phyloP scores from a whole-genome alignment of 2,113 vertebrate species.

The Ophthalmolycus amberensis region DNA sequence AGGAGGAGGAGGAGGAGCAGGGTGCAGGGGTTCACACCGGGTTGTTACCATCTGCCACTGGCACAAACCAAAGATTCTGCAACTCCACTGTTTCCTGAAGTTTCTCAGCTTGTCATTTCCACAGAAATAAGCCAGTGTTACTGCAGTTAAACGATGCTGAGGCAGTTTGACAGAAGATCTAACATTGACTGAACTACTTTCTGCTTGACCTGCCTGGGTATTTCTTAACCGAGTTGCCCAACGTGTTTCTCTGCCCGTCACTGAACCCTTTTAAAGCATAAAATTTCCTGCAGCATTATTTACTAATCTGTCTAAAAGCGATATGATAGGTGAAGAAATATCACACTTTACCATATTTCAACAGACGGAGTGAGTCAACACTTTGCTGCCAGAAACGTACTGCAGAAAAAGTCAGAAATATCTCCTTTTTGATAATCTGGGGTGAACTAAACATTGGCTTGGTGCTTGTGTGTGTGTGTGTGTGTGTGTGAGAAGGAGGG shows the following conservation, averaged over 20 bases:
- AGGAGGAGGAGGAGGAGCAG: not conserved
- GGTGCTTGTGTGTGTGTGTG: slow-evolving; percentile 1
- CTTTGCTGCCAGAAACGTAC: not conserved
- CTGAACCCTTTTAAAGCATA: not conserved
- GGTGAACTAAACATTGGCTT: not conserved
- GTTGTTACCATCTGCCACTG: not conserved
- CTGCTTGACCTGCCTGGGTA: not conserved
- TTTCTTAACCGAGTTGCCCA: not conserved
- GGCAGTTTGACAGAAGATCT: not conserved
- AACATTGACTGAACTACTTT: not conserved
- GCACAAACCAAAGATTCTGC: not conserved
- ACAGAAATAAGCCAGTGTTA: not conserved
- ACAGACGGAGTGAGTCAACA: slow-evolving; percentile 10
- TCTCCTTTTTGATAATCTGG: no score
- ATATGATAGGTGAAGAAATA: not conserved
- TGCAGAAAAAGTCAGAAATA: not conserved
- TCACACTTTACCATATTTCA: not conserved
- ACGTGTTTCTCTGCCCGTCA: not conserved
- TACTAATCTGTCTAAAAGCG: not conserved
- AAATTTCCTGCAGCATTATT: not conserved
- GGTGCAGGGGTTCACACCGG: not conserved
- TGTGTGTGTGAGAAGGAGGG: not conserved
- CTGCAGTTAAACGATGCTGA: not conserved
- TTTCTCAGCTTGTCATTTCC: not conserved
- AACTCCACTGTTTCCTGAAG: not conserved